Evolutionary conservation across 2,113 vertebrate genomes (phyloP).

Genomic region (Myrmecophaga tridactyla): DNA sequence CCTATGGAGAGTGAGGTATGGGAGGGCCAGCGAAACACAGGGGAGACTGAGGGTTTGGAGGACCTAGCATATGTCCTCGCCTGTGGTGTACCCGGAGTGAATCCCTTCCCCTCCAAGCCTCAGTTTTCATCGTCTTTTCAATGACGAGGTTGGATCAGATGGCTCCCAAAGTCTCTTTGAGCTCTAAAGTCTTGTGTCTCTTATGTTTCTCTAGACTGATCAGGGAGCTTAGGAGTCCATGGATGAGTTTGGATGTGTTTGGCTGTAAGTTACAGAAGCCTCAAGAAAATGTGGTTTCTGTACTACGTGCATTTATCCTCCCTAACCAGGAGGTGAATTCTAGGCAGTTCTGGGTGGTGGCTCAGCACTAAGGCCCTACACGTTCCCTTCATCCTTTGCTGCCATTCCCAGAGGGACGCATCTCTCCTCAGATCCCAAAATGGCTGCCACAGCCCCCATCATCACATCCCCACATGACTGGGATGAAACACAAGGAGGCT

Average conservation of each 20-base stretch:
- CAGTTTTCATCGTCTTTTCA: not conserved
- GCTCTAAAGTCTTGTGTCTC: not conserved
- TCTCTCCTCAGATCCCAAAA: fast-evolving
- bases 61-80: not conserved
- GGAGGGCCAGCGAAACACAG: not conserved
- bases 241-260: not conserved
- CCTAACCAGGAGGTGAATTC: not conserved
- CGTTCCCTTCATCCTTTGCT: not conserved
- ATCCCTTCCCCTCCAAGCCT: fast-evolving
- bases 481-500: not conserved
- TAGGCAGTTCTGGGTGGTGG: too few relatives aligned
- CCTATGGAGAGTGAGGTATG: not conserved
- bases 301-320: not conserved
- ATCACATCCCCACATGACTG: not conserved
- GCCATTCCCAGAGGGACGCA: not conserved
- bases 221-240: not conserved
- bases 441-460: not conserved
- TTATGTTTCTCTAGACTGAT: not conserved
- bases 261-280: not conserved
- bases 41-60: not conserved
- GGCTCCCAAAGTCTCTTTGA: not conserved
- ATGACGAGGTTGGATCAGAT: not conserved
- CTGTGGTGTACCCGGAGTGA: not conserved
- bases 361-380: not conserved
- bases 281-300: not conserved